Evolutionary conservation across 2,113 vertebrate genomes (phyloP), one percentile per base, ranked within the genome.

Genomic region (Eulemur rufifrons): DNA sequence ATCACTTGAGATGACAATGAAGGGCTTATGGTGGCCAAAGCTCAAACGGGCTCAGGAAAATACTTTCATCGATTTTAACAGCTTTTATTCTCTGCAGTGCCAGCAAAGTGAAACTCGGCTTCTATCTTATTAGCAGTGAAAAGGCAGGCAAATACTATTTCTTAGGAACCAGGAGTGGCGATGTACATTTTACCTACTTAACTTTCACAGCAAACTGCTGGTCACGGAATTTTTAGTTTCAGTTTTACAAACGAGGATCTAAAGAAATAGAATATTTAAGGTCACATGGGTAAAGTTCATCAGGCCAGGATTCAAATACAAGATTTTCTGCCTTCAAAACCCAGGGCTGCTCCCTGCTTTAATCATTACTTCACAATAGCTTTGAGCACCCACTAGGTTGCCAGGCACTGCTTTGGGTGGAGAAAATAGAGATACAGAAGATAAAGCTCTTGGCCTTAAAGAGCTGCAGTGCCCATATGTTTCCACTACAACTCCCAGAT

Each of bases 191-290:
- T 63, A 59, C 32, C 3, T 66, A 74, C 8, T 77, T 71, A 84
- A 91, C 27, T 34, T 89, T 89, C 23, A 63, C 1, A 25, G 63
- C 12, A 71, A 84, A 29, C 39, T 64, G 45, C 37, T 29, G 25
- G 81, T 59, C 29, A 47, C 47, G 12, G 12, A 74, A 81, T 59
- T 93, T 74, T 94, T 54, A 23, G 84, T 74, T 86, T 83, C 25
- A 52, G 10, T 71, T 89, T 96, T 78, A 50, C 34, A 90, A 86
- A 34, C 37, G 37, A 50, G 6, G 13, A 59, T 87, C 37, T 92
- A 83, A 89, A 90, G 68, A 82, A 91, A 91, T 7, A 95, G 29
- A 54, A 5, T 61, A 90, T 66, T 83, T 66, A 59, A 93, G 23
- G 14, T 80, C 27, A 66, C 11, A 20, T 25, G 18, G 10, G 37